Evolutionary conservation across 2,888 invertebrate genomes (phyloP).

Genomic region (Aleiodes alternator): DNA sequence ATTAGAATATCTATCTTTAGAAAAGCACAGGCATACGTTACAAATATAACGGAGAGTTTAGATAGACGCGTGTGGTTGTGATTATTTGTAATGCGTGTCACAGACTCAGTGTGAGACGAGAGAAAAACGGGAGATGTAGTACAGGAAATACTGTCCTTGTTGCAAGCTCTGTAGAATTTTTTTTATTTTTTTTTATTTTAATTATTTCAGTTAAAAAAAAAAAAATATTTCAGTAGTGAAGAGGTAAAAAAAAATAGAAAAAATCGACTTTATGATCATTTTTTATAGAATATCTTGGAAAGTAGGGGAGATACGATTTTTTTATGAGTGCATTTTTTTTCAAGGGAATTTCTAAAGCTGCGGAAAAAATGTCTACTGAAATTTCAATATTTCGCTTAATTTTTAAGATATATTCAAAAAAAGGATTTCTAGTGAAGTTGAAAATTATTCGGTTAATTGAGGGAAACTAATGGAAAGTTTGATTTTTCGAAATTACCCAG

Average conservation of each 20-base stretch:
- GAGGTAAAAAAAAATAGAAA: background rate
- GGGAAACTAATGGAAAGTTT: too few species aligned
- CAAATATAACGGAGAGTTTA: constrained; percentile 54
- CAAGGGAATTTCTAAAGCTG: too few species aligned
- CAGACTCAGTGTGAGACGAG: constrained; percentile 8
- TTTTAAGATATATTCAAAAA: too few species aligned
- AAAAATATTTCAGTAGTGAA: too few species aligned
- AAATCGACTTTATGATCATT: background rate
- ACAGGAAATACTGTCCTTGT: constrained; percentile 16
- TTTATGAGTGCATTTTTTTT: too few species aligned
- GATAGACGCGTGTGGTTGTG: constrained; percentile 39
- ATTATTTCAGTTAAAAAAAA: too few species aligned
- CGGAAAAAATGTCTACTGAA: too few species aligned
- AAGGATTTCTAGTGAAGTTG: background rate
- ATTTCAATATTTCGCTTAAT: too few species aligned
- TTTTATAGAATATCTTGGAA: too few species aligned
- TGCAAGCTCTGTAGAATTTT: background rate
- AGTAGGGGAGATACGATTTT: too few species aligned
- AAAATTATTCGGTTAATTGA: too few species aligned
- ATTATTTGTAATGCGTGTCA: constrained; percentile 32
- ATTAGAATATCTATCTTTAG: constrained; percentile 66
- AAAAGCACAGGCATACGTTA: constrained; percentile 60
- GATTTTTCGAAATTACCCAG: too few species aligned
- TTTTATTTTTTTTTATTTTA: background rate
- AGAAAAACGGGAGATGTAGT: constrained; percentile 3